Conservation (phyloP, 2,888 invertebrate species). For the Gisinianus flammeolus region DNA sequence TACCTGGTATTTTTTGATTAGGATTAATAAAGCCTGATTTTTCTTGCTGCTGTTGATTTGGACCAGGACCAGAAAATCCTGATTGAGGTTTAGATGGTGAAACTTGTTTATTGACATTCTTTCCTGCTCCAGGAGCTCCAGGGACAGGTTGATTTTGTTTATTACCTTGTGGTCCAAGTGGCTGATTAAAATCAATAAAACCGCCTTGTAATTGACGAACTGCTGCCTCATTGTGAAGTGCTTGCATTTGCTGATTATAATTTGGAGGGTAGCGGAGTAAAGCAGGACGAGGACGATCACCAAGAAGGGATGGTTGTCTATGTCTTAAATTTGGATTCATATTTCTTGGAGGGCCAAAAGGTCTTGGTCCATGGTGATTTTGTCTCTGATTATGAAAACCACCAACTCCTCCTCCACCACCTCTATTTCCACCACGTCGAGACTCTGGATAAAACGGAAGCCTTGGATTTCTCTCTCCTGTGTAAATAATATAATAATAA, state of each 20-base stretch:
- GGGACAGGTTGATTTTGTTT: conserved; percentile 5
- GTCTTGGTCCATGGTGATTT: conserved; percentile 3
- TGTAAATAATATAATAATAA: background rate
- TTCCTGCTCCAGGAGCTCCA: background rate
- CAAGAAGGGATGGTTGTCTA: conserved; percentile 29
- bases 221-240: conserved; percentile 31
- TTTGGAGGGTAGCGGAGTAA: conserved; percentile 29
- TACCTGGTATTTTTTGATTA: background rate
- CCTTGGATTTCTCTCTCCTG: conserved; percentile 39
- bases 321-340: conserved; percentile 29
- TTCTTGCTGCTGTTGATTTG: background rate
- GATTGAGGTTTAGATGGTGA: background rate
- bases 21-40: conserved; percentile 4
- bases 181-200: conserved; percentile 54
- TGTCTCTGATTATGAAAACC: conserved; percentile 5
- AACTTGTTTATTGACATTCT: background rate
- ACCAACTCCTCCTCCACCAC: conserved; percentile 20
- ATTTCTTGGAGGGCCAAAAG: conserved; percentile 21
- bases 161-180: conserved; percentile 43
- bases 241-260: conserved; percentile 33
- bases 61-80: background rate
- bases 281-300: conserved; percentile 31
- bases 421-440: background rate
- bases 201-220: conserved; percentile 50
- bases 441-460: background rate